Base-by-base conservation (phyloP, 2,113 vertebrate genomes). In the Menura novaehollandiae region DNA sequence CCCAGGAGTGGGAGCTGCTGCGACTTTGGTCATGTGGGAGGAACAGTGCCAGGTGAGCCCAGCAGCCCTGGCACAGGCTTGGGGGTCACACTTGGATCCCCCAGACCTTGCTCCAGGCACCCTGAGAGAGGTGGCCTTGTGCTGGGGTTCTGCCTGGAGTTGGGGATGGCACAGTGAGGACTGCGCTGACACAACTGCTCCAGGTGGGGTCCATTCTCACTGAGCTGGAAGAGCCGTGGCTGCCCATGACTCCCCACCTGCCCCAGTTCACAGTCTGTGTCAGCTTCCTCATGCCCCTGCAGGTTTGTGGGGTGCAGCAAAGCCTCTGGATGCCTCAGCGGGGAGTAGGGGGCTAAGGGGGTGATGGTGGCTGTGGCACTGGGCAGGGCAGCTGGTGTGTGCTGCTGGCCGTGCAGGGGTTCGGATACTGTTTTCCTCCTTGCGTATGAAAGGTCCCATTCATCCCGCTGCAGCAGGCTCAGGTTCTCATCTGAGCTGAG, bases 391-490 rank as follows among this genome's bases (percentile, higher is more conserved):
- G 59, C 19, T 0, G 0, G 14, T 16, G 60, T 16, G 69, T 32
- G 64, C 59, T 49, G 78, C 88, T 49, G 35, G 75, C 83, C 5
- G 1, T 2, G 17, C 73, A 15, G 81, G 69, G 60, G 56, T 87
- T 68, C 2, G 18, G 74, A 23, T 43, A 46, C 88, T 91, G 82
- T 82, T 93, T 96, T 94, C 49, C 79, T 93, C 23, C 56, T 37
- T 2, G 22, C 21, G 8, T 77, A 92, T 91, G 95, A 97, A 97
- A 96, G 91, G 83, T 88, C 68, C 73, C 66, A 93, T 96, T 96
- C 88, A 95, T 89, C 18, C 56, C 0, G 1, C 30, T 77, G 81
- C 55, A 56, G 91, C 74, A n/a, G 64, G 89, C 94, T 96, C 89
- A 87, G 85, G 91, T 95, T 97, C 91, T 90, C 62, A 0, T 89